Conservation (phyloP, 2,888 invertebrate genomes). For the Eulithis prunata region DNA sequence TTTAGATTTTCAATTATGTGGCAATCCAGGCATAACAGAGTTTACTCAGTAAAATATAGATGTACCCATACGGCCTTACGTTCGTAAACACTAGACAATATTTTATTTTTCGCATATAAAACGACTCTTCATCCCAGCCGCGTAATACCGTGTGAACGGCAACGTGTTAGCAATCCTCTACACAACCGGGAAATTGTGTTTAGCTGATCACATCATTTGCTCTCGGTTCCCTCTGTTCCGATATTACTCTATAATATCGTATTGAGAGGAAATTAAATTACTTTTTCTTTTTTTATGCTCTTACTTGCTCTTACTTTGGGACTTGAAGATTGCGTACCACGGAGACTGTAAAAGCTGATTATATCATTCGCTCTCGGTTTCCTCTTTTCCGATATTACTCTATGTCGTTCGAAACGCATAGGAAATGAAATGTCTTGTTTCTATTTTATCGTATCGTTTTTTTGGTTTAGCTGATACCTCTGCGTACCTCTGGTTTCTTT, state of each 20-base stretch:
- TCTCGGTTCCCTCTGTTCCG: constrained; percentile 48
- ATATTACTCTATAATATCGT: constrained; percentile 37
- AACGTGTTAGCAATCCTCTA: constrained; percentile 52
- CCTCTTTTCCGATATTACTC: constrained; percentile 45
- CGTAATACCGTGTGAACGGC: constrained; percentile 48
- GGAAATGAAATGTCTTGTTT: constrained; percentile 18
- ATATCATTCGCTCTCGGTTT: constrained; percentile 54
- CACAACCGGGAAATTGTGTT: constrained; percentile 59
- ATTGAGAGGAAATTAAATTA: constrained; percentile 25
- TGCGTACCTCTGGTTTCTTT: too few relatives aligned
- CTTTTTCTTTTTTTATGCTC: neutral
- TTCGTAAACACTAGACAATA: too few relatives aligned
- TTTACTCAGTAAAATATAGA: too few relatives aligned
- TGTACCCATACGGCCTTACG: too few relatives aligned
- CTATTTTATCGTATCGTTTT: neutral
- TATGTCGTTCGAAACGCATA: constrained; percentile 27
- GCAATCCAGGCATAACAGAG: too few relatives aligned
- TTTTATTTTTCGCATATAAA: too few relatives aligned
- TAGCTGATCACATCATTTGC: constrained; percentile 59
- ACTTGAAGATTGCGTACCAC: too few relatives aligned
- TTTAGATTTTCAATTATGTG: too few relatives aligned
- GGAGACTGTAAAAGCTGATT: constrained; percentile 63
- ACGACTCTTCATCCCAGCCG: too few relatives aligned
- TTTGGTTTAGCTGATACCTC: neutral
- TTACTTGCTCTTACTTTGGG: neutral